Evolutionary conservation across 1,140 invertebrate species (phyloP).

Genomic region (Pseudoatta argentina): DNA sequence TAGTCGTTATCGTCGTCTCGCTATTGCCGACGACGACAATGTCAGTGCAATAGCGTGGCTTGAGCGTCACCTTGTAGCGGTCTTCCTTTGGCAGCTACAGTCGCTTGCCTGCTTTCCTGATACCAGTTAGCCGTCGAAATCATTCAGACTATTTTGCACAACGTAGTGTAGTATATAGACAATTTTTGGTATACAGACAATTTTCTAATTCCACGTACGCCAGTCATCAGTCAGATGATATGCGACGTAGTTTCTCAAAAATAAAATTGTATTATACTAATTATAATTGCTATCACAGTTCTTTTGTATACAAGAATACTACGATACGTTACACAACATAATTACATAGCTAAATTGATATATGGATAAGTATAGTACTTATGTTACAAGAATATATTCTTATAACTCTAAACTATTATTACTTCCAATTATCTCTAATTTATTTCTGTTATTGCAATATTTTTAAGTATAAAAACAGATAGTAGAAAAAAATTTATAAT

Average conservation of each 20-base stretch:
- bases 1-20: slow-evolving; percentile 25
- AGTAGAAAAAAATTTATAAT: background rate
- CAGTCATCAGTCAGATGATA: background rate
- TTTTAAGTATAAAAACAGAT: background rate
- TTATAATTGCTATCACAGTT: background rate
- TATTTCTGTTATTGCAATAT: background rate
- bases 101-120: slow-evolving; percentile 67
- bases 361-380: background rate
- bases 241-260: background rate
- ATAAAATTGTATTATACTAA: background rate
- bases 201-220: slow-evolving; percentile 3
- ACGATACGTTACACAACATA: background rate
- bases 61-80: slow-evolving; percentile 11
- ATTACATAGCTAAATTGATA: slow-evolving; percentile 7
- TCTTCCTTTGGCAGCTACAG: background rate
- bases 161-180: slow-evolving; percentile 48
- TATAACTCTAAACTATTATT: background rate
- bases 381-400: background rate
- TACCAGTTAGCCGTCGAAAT: slow-evolving; percentile 72
- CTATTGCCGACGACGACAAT: slow-evolving; percentile 19
- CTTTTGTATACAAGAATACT: background rate
- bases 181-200: slow-evolving; percentile 26
- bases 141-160: slow-evolving; percentile 75
- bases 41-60: slow-evolving; percentile 13
- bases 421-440: background rate